A percentile compares a stretch with the other conserved stretches of the same genome.
These are phyloP conservation scores for Papilio xuthus DNA, from an alignment of 1,140 invertebrate species.

Conservation along the genomic window DNA sequence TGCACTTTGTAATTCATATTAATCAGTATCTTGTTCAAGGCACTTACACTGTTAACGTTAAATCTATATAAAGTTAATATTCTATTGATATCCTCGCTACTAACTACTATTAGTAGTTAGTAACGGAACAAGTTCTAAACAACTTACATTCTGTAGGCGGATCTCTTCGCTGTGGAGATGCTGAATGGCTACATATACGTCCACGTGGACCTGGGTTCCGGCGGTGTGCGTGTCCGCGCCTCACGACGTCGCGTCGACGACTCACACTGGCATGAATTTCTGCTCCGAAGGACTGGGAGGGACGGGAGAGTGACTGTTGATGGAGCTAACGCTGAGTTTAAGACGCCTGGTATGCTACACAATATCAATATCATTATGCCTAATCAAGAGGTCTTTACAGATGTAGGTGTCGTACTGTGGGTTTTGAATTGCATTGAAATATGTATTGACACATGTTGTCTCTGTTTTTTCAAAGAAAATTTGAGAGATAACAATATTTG, in stretches of 20 bases:
- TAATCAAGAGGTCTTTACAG: neutral
- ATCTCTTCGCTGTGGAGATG: constrained; percentile 96
- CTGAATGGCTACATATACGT: constrained; percentile 96
- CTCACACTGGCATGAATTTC: constrained; percentile 95
- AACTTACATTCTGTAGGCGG: constrained; percentile 82
- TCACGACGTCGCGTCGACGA: constrained; percentile 93
- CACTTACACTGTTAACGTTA: neutral
- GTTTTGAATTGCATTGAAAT: too few relatives aligned
- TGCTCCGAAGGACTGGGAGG: constrained; percentile 88
- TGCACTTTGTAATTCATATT: constrained; percentile 1
- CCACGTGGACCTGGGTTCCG: constrained; percentile 95
- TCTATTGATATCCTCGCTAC: neutral
- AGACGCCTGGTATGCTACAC: constrained; percentile 87
- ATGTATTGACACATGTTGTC: too few relatives aligned
- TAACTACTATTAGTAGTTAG: neutral
- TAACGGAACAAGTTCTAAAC: neutral
- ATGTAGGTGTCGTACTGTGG: neutral
- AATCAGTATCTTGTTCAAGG: neutral
- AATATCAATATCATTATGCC: neutral
- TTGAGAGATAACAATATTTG: too few relatives aligned
- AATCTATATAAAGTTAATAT: neutral
- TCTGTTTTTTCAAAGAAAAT: too few relatives aligned
- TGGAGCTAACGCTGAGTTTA: constrained; percentile 93
- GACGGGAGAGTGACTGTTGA: constrained; percentile 95
- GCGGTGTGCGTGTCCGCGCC: constrained; percentile 91